phyloP scores from a whole-genome alignment of 1,140 invertebrate genomes.

The Epicauta chinensis region DNA sequence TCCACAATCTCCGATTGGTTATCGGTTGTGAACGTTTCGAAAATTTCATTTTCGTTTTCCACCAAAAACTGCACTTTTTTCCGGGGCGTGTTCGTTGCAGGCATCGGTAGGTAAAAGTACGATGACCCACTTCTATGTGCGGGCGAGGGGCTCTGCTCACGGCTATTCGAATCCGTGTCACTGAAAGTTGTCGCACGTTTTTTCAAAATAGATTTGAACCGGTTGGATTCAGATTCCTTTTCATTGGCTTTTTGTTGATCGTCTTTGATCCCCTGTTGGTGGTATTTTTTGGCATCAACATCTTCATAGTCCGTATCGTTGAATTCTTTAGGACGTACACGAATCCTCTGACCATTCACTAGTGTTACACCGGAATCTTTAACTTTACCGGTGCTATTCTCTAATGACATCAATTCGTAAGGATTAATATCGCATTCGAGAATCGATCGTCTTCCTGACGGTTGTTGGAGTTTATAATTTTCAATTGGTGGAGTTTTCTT shows the following conservation, averaged over 20 bases:
- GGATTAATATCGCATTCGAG: constrained; percentile 80
- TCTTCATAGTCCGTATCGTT: constrained; percentile 37
- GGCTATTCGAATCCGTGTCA: constrained; percentile 32
- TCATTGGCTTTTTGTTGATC: constrained; percentile 22
- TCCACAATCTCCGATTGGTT: too few relatives aligned
- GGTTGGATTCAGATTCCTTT: constrained; percentile 30
- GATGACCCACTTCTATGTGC: constrained; percentile 44
- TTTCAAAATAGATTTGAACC: constrained; percentile 62
- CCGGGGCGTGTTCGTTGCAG: constrained; percentile 43
- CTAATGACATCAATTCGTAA: constrained; percentile 65
- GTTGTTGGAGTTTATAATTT: background rate
- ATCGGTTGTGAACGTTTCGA: too few relatives aligned
- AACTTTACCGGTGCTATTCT: constrained; percentile 8
- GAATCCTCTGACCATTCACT: constrained; percentile 37
- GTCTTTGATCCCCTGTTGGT: constrained; percentile 14
- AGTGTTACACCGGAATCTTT: constrained; percentile 33
- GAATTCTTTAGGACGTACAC: constrained; percentile 24
- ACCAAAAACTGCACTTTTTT: constrained; percentile 44
- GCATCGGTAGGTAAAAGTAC: constrained; percentile 60
- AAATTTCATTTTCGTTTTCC: constrained; percentile 22
- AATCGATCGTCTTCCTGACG: constrained; percentile 56
- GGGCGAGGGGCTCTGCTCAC: constrained; percentile 29
- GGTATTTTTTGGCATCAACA: constrained; percentile 23
- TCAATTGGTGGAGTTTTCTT: constrained; percentile 13
- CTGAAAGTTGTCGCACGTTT: constrained; percentile 47